Percentiles rank a stretch among this genome's conserved stretches.
phyloP scores from a whole-genome alignment of 2,888 invertebrate genomes.

The Marasmarcha lunaedactyla region DNA sequence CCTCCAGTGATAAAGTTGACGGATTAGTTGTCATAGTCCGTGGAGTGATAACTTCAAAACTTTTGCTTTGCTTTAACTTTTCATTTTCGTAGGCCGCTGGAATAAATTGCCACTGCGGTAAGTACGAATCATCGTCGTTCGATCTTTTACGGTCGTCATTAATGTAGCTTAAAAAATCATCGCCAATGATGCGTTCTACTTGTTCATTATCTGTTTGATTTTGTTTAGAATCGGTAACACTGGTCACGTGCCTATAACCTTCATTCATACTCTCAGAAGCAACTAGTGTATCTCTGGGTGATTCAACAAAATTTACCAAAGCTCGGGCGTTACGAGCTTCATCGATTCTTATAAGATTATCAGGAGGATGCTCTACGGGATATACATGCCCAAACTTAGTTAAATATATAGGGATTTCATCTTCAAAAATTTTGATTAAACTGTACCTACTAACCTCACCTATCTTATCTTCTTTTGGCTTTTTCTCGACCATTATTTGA shows the following conservation, averaged over 20 bases:
- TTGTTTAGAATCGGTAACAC: constrained; percentile 18
- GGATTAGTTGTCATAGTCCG: constrained; percentile 59
- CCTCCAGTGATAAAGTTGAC: constrained; percentile 77
- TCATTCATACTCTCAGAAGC: constrained; percentile 65
- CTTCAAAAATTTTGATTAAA: constrained; percentile 76
- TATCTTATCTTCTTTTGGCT: constrained; percentile 74
- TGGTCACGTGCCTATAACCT: constrained; percentile 51
- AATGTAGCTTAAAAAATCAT: constrained; percentile 47
- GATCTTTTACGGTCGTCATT: constrained; percentile 47
- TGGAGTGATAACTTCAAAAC: constrained; percentile 48
- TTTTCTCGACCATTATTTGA: constrained; percentile 66
- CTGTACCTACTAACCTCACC: constrained; percentile 78
- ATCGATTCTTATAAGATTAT: constrained; percentile 59
- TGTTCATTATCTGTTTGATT: constrained; percentile 19
- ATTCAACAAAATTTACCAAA: constrained; percentile 41
- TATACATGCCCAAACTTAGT: constrained; percentile 59
- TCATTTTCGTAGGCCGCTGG: constrained; percentile 64
- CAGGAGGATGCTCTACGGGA: constrained; percentile 59
- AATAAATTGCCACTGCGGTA: constrained; percentile 50
- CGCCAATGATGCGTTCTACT: constrained; percentile 35
- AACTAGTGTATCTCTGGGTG: constrained; percentile 51
- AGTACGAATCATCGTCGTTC: constrained; percentile 27
- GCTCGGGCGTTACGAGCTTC: constrained; percentile 63
- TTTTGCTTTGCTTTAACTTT: constrained; percentile 32
- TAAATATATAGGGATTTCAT: constrained; percentile 63